A percentile compares a stretch with the other conserved stretches of the same genome.
These are phyloP conservation scores for Strigamia maritima DNA, from an alignment of 2,888 invertebrate genomes.

Conservation along the genomic window DNA sequence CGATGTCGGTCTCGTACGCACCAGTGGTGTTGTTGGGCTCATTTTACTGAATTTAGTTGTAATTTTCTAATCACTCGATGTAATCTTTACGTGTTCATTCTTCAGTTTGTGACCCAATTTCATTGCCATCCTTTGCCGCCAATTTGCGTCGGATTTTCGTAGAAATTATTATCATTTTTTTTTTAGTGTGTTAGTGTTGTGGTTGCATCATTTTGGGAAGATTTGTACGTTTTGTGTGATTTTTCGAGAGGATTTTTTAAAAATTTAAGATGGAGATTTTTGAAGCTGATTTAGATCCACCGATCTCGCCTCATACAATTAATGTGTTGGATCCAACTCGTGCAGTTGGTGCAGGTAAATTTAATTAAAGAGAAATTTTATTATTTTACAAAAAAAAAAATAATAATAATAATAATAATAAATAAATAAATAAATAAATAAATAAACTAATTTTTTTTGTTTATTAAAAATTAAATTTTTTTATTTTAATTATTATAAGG, in stretches of 20 bases:
- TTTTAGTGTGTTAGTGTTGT: neutral
- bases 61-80: neutral
- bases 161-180: neutral
- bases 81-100: neutral
- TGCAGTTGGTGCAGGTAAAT: constrained; percentile 31
- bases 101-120: neutral
- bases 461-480: too few species aligned
- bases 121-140: neutral
- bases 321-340: constrained; percentile 11
- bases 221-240: neutral
- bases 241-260: neutral
- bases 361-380: neutral
- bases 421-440: too few species aligned
- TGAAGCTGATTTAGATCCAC: constrained; percentile 13
- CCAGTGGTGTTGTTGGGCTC: neutral
- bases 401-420: too few species aligned
- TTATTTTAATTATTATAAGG: too few species aligned
- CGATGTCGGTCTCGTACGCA: neutral
- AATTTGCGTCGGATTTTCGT: neutral
- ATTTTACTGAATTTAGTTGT: neutral
- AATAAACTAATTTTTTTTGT: too few species aligned
- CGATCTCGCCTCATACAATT: constrained; percentile 9
- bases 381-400: neutral
- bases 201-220: neutral
- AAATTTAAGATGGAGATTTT: constrained; percentile 34